phyloP scores from a whole-genome alignment of 2,888 invertebrate genomes.

The Zaprionus lineosus region DNA sequence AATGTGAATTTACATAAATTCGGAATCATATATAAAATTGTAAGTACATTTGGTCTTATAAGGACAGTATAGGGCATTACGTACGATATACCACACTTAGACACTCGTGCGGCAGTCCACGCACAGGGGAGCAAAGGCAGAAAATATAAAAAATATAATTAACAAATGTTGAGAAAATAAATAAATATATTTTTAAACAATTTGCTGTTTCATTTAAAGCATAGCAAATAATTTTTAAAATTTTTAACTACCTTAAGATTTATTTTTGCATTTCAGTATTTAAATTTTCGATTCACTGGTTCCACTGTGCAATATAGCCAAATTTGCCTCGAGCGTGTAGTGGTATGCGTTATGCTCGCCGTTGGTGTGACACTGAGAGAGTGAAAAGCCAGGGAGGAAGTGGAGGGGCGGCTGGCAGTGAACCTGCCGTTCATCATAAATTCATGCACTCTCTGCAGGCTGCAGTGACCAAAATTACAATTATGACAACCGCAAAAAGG shows the following conservation, averaged over 20 bases:
- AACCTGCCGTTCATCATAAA: constrained; percentile 67
- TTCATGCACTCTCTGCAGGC: constrained; percentile 73
- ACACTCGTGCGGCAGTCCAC: constrained; percentile 52
- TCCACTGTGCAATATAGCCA: constrained; percentile 25
- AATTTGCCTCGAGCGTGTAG: constrained; percentile 58
- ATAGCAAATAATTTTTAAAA: too few species aligned
- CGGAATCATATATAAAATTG: constrained; percentile 32
- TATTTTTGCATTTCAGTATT: neutral
- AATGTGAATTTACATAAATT: constrained; percentile 55
- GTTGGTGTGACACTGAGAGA: neutral
- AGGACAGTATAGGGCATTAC: neutral
- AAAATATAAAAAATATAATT: neutral
- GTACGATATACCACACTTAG: constrained; percentile 30
- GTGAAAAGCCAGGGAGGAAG: neutral
- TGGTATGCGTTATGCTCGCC: neutral
- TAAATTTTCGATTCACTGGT: too few species aligned
- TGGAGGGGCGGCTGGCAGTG: constrained; percentile 5
- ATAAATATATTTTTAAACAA: too few species aligned
- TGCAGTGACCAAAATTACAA: constrained; percentile 77
- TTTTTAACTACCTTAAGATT: neutral
- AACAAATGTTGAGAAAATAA: too few species aligned
- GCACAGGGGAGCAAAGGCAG: neutral
- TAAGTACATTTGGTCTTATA: constrained; percentile 17
- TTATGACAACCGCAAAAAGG: constrained; percentile 79
- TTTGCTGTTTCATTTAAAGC: too few species aligned